Conservation (phyloP, 2,113 vertebrate genomes). For the Australoheros scitulus region DNA sequence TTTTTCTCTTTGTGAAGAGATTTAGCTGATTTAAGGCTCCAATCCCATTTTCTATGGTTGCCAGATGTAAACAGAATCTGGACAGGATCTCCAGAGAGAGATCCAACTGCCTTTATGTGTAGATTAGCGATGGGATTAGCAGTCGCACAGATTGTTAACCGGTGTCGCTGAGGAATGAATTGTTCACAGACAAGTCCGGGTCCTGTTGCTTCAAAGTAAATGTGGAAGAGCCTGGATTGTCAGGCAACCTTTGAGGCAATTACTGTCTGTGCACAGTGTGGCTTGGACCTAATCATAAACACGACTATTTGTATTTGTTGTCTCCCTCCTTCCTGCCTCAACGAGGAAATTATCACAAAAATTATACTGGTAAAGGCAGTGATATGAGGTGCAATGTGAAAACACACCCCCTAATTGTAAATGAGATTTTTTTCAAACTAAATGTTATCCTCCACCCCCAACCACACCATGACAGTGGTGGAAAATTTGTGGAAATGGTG, state of each 20-base stretch:
- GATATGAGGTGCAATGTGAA: constrained; percentile 26
- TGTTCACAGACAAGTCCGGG: constrained; percentile 32
- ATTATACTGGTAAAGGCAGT: constrained; percentile 28
- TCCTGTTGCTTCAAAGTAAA: constrained; percentile 2
- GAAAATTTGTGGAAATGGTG: constrained; percentile 52
- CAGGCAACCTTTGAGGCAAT: constrained; percentile 32
- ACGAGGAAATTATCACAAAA: constrained; percentile 38
- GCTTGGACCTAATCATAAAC: constrained; percentile 36
- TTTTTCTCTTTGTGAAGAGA: constrained; percentile 11
- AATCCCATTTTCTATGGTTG: constrained; percentile 40
- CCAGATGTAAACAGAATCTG: constrained; percentile 3
- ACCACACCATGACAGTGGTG: constrained; percentile 53
- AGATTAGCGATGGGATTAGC: constrained; percentile 71
- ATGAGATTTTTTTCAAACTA: constrained; percentile 33
- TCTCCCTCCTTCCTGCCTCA: background rate
- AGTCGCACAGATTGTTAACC: constrained; percentile 61
- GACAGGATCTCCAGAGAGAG: constrained; percentile 7
- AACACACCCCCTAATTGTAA: constrained; percentile 53
- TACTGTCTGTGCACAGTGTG: constrained; percentile 5
- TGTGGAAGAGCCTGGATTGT: constrained; percentile 30
- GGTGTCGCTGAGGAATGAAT: constrained; percentile 39
- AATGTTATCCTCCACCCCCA: constrained; percentile 47
- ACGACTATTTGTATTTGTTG: constrained; percentile 8
- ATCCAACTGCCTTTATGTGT: constrained; percentile 31
- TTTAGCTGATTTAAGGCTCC: constrained; percentile 22